A percentile compares a stretch with the other conserved stretches of the same genome.
Evolutionary conservation across 2,888 invertebrate species (phyloP).

Genomic region (Pterobdella sp.): DNA sequence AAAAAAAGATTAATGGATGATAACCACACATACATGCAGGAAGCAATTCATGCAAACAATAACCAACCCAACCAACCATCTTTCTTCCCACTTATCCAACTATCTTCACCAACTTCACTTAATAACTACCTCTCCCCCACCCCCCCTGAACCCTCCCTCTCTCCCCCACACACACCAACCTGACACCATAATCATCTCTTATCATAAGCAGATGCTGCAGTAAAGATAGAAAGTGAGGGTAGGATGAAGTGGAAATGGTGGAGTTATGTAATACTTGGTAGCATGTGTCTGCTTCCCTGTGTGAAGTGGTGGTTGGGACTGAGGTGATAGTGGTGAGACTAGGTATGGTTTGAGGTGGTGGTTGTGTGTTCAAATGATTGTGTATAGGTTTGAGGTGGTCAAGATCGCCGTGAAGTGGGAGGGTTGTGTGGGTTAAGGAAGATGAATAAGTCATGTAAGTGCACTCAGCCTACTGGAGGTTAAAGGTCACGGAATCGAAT

Average conservation of each 20-base stretch:
- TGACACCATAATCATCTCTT: conserved; percentile 68
- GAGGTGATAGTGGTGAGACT: neutral
- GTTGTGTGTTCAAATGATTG: neutral
- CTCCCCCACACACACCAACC: conserved; percentile 41
- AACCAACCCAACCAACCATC: too few relatives aligned
- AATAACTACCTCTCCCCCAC: neutral
- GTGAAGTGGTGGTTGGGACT: conserved; percentile 34
- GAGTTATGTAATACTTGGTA: conserved; percentile 81
- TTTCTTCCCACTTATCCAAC: too few relatives aligned
- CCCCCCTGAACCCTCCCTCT: neutral
- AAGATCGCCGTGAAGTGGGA: too few relatives aligned
- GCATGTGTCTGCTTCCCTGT: conserved; percentile 73
- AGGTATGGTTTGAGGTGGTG: neutral
- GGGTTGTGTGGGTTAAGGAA: too few relatives aligned
- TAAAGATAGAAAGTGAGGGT: conserved; percentile 87
- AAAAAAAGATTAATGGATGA: neutral
- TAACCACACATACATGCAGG: neutral
- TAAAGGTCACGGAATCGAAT: conserved; percentile 77
- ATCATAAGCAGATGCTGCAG: conserved; percentile 86
- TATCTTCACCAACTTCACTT: neutral
- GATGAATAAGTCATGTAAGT: too few relatives aligned
- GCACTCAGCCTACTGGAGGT: conserved; percentile 49
- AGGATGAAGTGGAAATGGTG: conserved; percentile 77
- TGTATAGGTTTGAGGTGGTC: too few relatives aligned
- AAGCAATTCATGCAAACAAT: neutral